Base-by-base conservation (phyloP, 1,140 invertebrate genomes). In the Mamestra configurata region DNA sequence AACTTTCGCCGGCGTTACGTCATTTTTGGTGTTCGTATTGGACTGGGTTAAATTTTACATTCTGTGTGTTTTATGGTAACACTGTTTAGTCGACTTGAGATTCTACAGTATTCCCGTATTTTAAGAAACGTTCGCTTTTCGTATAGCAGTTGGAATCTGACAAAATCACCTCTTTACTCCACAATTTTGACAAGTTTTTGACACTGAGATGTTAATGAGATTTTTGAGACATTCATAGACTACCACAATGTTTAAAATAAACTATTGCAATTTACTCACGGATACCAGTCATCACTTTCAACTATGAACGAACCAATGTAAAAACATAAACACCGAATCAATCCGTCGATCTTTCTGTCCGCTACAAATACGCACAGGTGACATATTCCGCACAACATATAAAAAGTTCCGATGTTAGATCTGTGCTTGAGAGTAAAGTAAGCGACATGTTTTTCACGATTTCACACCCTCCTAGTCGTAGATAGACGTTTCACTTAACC, bases 401-500 rank as follows among this genome's bases (percentile, higher is more conserved):
- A 77, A 77, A 77, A 77, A 53, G 35, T 75, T 31, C 31, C 27
- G 18, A 13, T 11, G 13, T 8, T 37, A 53, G 43, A 68, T 66
- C 46, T 53, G 46, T 15, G 68, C 49, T 61, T 31, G 43, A 77
- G 59, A 76, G 72, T 15, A 46, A 46, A 24, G 53, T 51, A 78
- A 73, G 15, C 49, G 71, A 79, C 75, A 75, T 82, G 79, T 84
- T 81, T 75, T 64, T 80, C 77, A 70, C 76, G 71, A 78, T 81
- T 75, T 70, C 55, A 64, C 40, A 55, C 73, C 64, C 79, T 82
- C 82, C 73, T 72, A 81, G 20, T 40, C 40, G n/a, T n/a, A n/a
- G 76, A 49, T 57, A 82, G 86, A 89, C 87, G 86, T 90, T 88
- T 89, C 89, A 89, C 89, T 90, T 88, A 86, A 84, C 86, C 85